phyloP scores from a whole-genome alignment of 1,140 invertebrate species.

The Sarcophaga bullata region DNA sequence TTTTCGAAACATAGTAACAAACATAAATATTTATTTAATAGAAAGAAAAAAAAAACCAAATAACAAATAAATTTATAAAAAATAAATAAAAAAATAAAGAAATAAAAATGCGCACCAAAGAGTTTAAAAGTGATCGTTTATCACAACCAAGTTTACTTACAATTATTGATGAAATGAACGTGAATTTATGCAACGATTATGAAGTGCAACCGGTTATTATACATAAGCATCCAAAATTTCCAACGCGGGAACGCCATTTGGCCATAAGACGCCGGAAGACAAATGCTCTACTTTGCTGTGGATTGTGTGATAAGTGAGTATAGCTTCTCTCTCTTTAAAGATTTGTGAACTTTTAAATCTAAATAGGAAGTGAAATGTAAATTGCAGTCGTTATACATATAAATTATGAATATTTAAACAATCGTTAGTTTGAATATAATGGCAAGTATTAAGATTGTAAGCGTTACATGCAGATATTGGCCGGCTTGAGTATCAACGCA shows the following conservation, averaged over 20 bases:
- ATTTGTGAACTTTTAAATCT: neutral
- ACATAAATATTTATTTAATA: neutral
- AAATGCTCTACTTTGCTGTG: neutral
- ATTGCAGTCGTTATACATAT: too few species aligned
- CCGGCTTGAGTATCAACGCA: too few species aligned
- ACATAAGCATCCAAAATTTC: conserved; percentile 74
- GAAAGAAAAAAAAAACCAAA: conserved; percentile 9
- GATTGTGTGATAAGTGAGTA: conserved; percentile 16
- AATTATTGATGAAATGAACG: neutral
- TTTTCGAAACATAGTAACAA: neutral
- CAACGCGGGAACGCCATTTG: conserved; percentile 74
- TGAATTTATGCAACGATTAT: conserved; percentile 39
- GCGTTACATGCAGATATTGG: too few species aligned
- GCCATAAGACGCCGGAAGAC: conserved; percentile 71
- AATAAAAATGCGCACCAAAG: conserved; percentile 18
- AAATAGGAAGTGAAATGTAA: too few species aligned
- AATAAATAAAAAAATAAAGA: neutral
- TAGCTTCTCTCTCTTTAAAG: neutral
- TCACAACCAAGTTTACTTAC: neutral
- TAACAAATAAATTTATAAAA: neutral
- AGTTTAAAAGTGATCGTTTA: neutral
- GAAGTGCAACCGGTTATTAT: conserved; percentile 66
- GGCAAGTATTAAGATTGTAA: too few species aligned
- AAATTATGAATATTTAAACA: too few species aligned
- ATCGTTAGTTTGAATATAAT: too few species aligned